phyloP scores from a whole-genome alignment of 2,888 invertebrate genomes.

The Acanthococcus lagerstroemiae region DNA sequence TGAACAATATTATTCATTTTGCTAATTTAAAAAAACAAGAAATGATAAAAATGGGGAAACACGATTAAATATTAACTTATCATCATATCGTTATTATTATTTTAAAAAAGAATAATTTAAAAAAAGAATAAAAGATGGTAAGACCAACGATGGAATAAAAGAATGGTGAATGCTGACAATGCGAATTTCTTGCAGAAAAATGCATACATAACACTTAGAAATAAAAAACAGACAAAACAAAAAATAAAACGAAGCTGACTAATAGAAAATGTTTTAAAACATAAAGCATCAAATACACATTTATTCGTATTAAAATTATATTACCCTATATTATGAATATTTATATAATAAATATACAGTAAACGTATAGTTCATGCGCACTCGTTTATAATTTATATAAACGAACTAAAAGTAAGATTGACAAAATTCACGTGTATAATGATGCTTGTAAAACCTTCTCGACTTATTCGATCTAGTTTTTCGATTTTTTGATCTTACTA shows the following conservation, averaged over 20 bases:
- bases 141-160: background rate
- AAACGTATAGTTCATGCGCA: too few species aligned
- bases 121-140: background rate
- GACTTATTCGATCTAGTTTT: too few species aligned
- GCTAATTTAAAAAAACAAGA: background rate
- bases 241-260: background rate
- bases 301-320: too few species aligned
- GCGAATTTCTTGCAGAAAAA: background rate
- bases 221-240: background rate
- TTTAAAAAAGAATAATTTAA: background rate
- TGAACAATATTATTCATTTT: background rate
- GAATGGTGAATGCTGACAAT: conserved; percentile 1
- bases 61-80: background rate
- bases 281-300: background rate
- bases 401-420: too few species aligned
- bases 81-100: background rate
- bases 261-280: background rate
- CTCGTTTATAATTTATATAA: too few species aligned
- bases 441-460: too few species aligned
- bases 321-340: too few species aligned
- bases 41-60: background rate
- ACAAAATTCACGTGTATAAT: too few species aligned
- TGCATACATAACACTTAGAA: background rate
- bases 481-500: too few species aligned
- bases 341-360: too few species aligned